A percentile compares a stretch with the other conserved stretches of the same genome.
Evolutionary conservation across 2,797 vertebrate species (phyloP).

Genomic region (Echeneis naucrates): DNA sequence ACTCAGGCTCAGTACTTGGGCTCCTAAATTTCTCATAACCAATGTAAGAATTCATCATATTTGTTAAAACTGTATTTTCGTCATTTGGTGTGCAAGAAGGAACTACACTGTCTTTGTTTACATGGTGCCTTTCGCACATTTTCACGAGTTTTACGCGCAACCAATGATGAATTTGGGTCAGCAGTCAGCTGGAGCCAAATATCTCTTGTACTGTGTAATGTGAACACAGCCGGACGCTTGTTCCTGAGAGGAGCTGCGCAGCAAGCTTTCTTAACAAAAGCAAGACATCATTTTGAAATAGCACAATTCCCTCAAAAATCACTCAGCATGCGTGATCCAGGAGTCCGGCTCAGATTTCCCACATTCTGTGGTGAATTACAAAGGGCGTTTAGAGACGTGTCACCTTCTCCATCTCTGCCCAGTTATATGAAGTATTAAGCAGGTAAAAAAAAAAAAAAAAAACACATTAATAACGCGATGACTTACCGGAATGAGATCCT

Average conservation of each 20-base stretch:
- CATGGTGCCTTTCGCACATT: slow-evolving; percentile 40
- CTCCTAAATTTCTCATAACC: background rate
- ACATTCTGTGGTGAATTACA: slow-evolving; percentile 14
- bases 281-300: slow-evolving; percentile 21
- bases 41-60: background rate
- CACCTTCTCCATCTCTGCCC: slow-evolving; percentile 18
- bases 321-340: slow-evolving; percentile 4
- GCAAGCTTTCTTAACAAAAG: slow-evolving; percentile 22
- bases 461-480: slow-evolving; percentile 39
- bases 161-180: slow-evolving; percentile 62
- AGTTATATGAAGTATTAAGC: slow-evolving; percentile 23
- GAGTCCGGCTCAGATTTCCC: slow-evolving; percentile 39
- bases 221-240: slow-evolving; percentile 32
- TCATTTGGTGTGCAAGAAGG: background rate
- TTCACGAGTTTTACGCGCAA: slow-evolving; percentile 68
- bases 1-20: background rate
- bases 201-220: slow-evolving; percentile 31
- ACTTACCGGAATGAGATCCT: slow-evolving; percentile 77
- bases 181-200: slow-evolving; percentile 58
- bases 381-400: slow-evolving; percentile 20
- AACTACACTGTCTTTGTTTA: slow-evolving; percentile 38
- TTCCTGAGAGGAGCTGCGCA: slow-evolving; percentile 18
- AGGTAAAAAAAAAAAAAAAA: no score
- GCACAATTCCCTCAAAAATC: slow-evolving; percentile 16
- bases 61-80: slow-evolving; percentile 5